Evolutionary conservation across 30 jellyfish, hydroid and myxozoan genomes (phyloP).

Genomic region (Sanderia malayensis): DNA sequence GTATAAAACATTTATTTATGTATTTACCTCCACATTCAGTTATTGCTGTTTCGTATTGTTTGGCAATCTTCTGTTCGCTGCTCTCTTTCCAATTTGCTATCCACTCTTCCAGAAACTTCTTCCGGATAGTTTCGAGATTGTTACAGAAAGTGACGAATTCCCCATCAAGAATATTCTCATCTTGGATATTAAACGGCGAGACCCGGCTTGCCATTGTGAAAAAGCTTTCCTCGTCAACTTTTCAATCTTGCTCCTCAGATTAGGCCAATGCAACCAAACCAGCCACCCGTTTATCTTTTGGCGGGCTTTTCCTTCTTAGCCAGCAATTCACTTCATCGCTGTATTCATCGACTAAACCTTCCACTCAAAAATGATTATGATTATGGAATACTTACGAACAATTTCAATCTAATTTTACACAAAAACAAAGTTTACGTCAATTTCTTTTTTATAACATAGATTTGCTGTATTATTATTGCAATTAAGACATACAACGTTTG

Average conservation of each 20-base stretch:
- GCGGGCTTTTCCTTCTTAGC: too few relatives aligned
- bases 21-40: conserved; percentile 5
- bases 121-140: conserved; percentile 19
- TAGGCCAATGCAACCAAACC: too few relatives aligned
- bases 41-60: conserved; percentile 13
- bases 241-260: too few relatives aligned
- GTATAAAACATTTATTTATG: neutral
- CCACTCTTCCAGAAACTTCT: conserved; percentile 36
- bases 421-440: neutral
- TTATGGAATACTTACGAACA: neutral
- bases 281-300: too few relatives aligned
- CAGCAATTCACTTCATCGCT: neutral
- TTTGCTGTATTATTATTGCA: too few relatives aligned
- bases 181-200: neutral
- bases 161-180: conserved; percentile 1
- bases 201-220: conserved; percentile 7
- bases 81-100: conserved; percentile 9
- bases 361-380: too few relatives aligned
- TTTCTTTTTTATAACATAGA: too few relatives aligned
- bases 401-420: neutral
- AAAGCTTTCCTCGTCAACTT: neutral
- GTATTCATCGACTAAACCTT: neutral
- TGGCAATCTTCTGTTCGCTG: neutral
- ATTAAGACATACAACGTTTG: too few relatives aligned
- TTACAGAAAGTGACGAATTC: conserved; percentile 30